Conservation (phyloP, 30 jellyfish, hydroid and myxozoan species). For the Sanderia malayensis region DNA sequence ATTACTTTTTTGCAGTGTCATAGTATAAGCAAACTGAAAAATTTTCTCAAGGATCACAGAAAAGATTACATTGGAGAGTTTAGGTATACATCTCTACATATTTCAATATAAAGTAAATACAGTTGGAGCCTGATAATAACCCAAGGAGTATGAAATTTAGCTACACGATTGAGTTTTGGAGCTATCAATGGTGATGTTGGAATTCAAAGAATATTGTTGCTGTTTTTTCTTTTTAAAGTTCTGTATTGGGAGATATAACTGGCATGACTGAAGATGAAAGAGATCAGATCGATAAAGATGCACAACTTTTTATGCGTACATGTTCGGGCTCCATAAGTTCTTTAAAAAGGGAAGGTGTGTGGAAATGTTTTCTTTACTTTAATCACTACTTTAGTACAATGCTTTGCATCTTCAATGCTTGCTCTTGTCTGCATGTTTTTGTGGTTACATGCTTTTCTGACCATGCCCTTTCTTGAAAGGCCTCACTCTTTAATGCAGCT, state of each 20-base stretch:
- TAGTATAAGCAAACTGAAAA: neutral
- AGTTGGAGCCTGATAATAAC: neutral
- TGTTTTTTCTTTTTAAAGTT: neutral
- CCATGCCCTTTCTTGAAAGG: too few species aligned
- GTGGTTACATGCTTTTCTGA: too few species aligned
- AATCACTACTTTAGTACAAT: too few species aligned
- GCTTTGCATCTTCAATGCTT: too few species aligned
- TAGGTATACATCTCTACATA: neutral
- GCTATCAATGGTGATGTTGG: neutral
- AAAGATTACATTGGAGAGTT: conserved; percentile 13
- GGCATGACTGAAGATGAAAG: conserved; percentile 64
- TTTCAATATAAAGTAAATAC: neutral
- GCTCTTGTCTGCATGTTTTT: too few species aligned
- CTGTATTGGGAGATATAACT: neutral
- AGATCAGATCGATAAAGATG: conserved; percentile 86
- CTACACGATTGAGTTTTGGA: neutral
- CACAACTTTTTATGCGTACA: conserved; percentile 76
- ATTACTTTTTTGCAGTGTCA: neutral
- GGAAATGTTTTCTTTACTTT: too few species aligned
- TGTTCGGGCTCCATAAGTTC: conserved; percentile 63
- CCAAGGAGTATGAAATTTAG: neutral
- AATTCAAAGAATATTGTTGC: neutral
- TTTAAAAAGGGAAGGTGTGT: conserved; percentile 71
- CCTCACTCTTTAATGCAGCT: too few species aligned
- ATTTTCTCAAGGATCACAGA: neutral